Evolutionary conservation across 1,140 invertebrate genomes (phyloP).

Genomic region (Saccostrea glomerata): DNA sequence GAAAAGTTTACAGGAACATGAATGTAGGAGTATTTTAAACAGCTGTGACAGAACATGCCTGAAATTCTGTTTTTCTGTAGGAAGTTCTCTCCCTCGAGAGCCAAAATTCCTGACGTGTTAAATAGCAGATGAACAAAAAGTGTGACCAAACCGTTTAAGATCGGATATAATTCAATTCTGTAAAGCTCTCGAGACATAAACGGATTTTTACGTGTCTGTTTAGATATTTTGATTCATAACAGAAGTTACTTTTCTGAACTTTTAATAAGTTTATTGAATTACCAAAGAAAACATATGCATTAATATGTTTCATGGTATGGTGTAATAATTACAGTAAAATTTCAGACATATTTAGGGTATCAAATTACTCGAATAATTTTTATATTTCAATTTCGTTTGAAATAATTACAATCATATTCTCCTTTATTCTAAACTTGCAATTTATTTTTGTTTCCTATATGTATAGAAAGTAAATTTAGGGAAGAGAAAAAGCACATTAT

Average conservation of each 20-base stretch:
- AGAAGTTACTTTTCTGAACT: background rate
- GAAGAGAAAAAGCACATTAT: too few species aligned
- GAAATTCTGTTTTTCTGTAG: background rate
- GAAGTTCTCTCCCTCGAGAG: background rate
- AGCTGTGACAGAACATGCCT: background rate
- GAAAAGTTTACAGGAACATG: background rate
- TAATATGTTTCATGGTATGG: too few species aligned
- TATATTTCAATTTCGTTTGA: too few species aligned
- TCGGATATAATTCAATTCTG: background rate
- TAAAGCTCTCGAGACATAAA: background rate
- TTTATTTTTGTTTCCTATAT: too few species aligned
- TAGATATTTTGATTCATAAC: background rate
- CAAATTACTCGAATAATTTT: too few species aligned
- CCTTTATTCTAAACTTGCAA: too few species aligned
- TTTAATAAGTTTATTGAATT: background rate
- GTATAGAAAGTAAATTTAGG: too few species aligned
- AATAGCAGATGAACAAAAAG: background rate
- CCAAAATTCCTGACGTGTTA: background rate
- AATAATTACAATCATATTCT: too few species aligned
- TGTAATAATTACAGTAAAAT: too few species aligned
- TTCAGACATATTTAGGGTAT: too few species aligned
- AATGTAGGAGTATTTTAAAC: background rate
- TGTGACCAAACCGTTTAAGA: slow-evolving; percentile 15
- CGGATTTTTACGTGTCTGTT: background rate
- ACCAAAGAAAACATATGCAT: too few species aligned